Evolutionary conservation across 2,113 vertebrate genomes (phyloP).

Genomic region (Seriola rivoliana): DNA sequence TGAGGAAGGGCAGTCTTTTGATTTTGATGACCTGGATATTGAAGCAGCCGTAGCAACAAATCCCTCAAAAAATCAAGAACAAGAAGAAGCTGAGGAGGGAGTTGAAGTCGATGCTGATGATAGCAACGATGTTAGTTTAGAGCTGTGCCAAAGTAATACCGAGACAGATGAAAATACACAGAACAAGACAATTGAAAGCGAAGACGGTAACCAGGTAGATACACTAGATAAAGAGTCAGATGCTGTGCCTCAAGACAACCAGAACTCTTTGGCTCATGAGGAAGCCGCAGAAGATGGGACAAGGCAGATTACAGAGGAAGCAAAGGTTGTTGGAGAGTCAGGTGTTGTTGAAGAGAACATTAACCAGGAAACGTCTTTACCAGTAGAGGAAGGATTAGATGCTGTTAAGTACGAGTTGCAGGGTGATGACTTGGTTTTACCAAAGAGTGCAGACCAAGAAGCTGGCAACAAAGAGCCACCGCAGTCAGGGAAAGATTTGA

Average conservation of each 20-base stretch:
- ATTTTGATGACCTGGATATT: constrained; percentile 76
- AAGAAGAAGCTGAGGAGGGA: constrained; percentile 43
- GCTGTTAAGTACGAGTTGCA: constrained; percentile 21
- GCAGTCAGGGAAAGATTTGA: constrained; percentile 58
- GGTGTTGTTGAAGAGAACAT: constrained; percentile 18
- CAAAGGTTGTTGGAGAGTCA: background rate
- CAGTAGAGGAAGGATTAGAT: constrained; percentile 51
- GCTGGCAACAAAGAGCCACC: constrained; percentile 66
- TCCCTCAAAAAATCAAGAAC: background rate
- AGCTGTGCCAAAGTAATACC: background rate
- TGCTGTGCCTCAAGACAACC: background rate
- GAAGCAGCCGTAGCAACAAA: constrained; percentile 32
- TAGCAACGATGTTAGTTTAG: background rate
- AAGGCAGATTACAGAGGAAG: background rate
- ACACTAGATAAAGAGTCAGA: background rate
- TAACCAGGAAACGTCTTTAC: background rate
- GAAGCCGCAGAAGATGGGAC: constrained; percentile 3
- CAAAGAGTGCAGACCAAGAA: constrained; percentile 7
- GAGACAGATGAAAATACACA: constrained; percentile 17
- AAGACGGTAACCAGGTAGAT: background rate
- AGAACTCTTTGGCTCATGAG: constrained; percentile 2
- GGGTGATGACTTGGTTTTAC: background rate
- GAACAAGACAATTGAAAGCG: constrained; percentile 3
- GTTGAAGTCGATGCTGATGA: constrained; percentile 35
- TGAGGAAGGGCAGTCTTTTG: constrained; percentile 74